A percentile compares a stretch with the other conserved stretches of the same genome.
These are phyloP conservation scores for Siphonodentalium dalli DNA, from an alignment of 2,888 invertebrate species.

Conservation along the genomic window DNA sequence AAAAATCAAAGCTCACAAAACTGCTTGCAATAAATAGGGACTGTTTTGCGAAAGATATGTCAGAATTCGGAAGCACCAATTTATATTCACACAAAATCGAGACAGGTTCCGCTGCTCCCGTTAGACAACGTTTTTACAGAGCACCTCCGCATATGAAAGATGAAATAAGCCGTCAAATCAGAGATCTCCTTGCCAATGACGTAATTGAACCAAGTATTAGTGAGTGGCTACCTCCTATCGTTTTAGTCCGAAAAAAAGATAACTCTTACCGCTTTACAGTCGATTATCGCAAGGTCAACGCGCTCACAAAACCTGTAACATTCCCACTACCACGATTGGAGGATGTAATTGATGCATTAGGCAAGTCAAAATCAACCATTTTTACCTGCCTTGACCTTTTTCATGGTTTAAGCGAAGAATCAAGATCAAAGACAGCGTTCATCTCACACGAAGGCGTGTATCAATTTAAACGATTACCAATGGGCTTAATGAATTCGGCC, in stretches of 20 bases:
- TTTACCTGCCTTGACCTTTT: conserved; percentile 25
- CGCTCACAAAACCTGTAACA: conserved; percentile 22
- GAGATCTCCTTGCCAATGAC: conserved; percentile 25
- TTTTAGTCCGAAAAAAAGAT: conserved; percentile 25
- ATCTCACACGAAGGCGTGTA: conserved; percentile 25
- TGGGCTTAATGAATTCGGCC: conserved; percentile 29
- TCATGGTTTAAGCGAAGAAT: conserved; percentile 18
- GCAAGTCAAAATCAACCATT: conserved; percentile 10
- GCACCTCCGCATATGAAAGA: no score
- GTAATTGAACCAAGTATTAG: conserved; percentile 27
- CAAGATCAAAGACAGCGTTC: conserved; percentile 30
- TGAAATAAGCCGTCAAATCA: conserved; percentile 24
- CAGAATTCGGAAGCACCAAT: conserved; percentile 29
- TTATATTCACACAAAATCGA: conserved; percentile 27
- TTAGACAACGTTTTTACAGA: conserved; percentile 17
- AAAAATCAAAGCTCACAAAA: no score
- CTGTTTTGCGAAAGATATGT: no score
- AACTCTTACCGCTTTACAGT: conserved; percentile 30
- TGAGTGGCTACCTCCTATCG: conserved; percentile 27
- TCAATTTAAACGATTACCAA: conserved; percentile 27
- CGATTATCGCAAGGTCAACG: conserved; percentile 27
- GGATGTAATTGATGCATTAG: conserved; percentile 25
- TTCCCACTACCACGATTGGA: conserved; percentile 26
- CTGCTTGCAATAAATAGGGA: no score
- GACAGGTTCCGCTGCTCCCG: conserved; percentile 22